These are phyloP conservation scores for Cyphomyrus discorhynchus DNA, from an alignment of 2,113 vertebrate species.

Conservation along the genomic window DNA sequence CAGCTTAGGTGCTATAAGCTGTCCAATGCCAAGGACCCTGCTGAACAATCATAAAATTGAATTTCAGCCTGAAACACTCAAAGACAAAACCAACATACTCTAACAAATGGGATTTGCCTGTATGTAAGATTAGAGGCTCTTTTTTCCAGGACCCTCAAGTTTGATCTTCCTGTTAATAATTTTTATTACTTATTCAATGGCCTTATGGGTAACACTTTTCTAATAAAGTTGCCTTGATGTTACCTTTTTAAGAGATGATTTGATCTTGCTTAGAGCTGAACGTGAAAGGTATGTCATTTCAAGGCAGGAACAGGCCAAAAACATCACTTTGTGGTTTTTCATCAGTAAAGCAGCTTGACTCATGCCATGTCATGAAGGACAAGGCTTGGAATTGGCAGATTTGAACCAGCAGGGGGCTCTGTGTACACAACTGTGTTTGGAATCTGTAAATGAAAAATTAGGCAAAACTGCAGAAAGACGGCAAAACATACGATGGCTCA, in stretches of 20 bases:
- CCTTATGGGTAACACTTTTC: conserved; percentile 12
- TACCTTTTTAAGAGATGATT: neutral
- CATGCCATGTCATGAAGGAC: neutral
- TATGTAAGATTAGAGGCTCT: conserved; percentile 3
- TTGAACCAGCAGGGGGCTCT: neutral
- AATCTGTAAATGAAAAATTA: neutral
- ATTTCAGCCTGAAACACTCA: neutral
- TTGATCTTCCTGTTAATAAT: neutral
- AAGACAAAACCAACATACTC: neutral
- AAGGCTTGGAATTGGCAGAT: neutral
- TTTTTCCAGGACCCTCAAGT: neutral
- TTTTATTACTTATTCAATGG: neutral
- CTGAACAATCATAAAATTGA: neutral
- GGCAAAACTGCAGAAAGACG: neutral
- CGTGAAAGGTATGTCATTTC: neutral
- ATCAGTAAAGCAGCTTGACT: neutral
- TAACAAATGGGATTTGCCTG: neutral
- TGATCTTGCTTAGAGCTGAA: neutral
- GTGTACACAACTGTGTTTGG: neutral
- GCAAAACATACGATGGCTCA: neutral
- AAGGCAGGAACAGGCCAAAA: neutral
- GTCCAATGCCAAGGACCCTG: conserved; percentile 1
- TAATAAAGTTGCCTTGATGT: conserved; percentile 4
- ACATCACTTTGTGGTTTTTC: neutral
- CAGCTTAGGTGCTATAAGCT: conserved; percentile 11